Conservation (phyloP, 35 echinoderm and acorn worm genomes). For the Anneissia japonica region DNA sequence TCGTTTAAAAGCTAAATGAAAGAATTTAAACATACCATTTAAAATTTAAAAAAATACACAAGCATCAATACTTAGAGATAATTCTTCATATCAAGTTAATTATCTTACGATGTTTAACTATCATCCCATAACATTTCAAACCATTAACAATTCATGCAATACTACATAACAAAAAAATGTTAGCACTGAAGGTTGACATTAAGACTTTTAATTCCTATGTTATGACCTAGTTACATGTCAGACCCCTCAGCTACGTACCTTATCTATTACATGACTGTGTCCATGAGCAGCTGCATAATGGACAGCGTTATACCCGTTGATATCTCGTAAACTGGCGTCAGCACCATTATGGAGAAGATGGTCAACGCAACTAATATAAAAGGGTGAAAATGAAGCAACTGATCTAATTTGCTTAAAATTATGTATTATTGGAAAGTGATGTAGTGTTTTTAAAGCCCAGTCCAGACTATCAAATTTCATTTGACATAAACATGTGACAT, state of each 20-base stretch:
- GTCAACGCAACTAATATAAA: slow-evolving; percentile 74
- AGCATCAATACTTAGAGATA: too few species aligned
- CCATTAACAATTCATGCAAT: not conserved
- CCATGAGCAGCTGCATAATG: slow-evolving; percentile 91
- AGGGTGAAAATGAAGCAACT: not conserved
- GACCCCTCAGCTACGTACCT: too few species aligned
- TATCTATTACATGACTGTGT: slow-evolving; percentile 79
- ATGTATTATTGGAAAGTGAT: too few species aligned
- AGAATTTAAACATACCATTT: not conserved
- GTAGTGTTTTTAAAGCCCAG: too few species aligned
- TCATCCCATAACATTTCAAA: not conserved
- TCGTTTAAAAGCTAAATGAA: slow-evolving; percentile 39
- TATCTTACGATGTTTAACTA: too few species aligned
- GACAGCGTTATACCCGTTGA: slow-evolving; percentile 89
- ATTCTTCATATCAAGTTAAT: too few species aligned
- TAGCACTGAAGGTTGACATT: too few species aligned
- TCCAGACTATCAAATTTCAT: too few species aligned
- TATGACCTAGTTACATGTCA: too few species aligned
- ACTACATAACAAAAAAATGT: not conserved
- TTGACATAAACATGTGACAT: too few species aligned
- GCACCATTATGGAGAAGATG: slow-evolving; percentile 90
- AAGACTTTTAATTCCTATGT: too few species aligned
- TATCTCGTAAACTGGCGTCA: slow-evolving; percentile 65
- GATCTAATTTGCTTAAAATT: not conserved
- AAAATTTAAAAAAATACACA: too few species aligned